Percentiles rank a stretch among this genome's conserved stretches.
These are phyloP conservation scores for Aphelocoma coerulescens DNA, from an alignment of 2,113 vertebrate genomes.

Conservation along the genomic window DNA sequence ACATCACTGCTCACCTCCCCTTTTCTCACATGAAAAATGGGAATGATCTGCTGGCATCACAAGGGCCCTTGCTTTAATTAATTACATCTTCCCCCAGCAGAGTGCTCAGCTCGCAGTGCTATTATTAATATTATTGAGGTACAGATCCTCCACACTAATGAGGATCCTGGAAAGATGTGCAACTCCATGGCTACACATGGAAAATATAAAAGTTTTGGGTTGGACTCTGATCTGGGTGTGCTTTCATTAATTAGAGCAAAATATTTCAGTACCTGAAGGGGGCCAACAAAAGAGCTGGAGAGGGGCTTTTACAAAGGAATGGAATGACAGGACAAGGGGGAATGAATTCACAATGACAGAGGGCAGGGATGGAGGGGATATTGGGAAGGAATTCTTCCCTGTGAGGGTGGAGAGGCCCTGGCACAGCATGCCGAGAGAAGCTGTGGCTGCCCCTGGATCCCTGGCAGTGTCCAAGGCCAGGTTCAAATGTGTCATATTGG, in stretches of 20 bases:
- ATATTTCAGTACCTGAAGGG: not conserved
- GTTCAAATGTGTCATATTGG: not conserved
- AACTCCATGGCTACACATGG: not conserved
- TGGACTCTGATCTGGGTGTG: not conserved
- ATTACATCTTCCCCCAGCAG: not conserved
- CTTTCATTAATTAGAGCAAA: not conserved
- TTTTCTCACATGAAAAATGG: not conserved
- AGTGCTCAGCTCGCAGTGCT: fast-evolving
- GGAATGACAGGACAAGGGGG: not conserved
- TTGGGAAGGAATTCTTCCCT: not conserved
- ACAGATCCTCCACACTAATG: not conserved
- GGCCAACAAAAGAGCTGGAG: not conserved
- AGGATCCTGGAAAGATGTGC: not conserved
- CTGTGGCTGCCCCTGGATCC: not conserved
- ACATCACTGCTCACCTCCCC: not conserved
- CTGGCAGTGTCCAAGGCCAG: not conserved
- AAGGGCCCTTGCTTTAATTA: not conserved
- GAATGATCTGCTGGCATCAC: not conserved
- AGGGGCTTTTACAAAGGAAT: not conserved
- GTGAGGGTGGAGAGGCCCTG: fast-evolving
- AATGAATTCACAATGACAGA: not conserved
- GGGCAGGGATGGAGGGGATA: not conserved
- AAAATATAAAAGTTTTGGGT: not conserved
- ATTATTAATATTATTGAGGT: not conserved
- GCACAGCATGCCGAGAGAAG: not conserved